These are phyloP conservation scores for Pangasianodon hypophthalmus DNA, from an alignment of 2,113 vertebrate genomes.

Conservation along the genomic window DNA sequence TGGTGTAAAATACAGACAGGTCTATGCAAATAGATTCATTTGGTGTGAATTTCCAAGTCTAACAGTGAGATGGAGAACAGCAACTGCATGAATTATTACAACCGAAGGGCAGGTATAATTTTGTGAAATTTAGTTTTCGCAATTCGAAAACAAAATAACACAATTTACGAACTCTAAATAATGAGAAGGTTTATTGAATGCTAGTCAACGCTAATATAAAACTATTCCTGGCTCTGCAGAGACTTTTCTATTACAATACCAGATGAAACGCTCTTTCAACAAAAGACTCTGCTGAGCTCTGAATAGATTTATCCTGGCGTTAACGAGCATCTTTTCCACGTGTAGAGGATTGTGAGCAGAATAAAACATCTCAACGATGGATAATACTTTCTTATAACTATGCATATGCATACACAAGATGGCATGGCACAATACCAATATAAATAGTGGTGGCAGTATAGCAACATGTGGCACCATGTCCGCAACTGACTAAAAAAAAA, in stretches of 20 bases:
- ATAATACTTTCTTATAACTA: not conserved
- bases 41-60: not conserved
- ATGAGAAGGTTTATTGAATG: not conserved
- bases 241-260: constrained; percentile 22
- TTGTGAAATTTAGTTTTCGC: not conserved
- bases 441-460: not conserved
- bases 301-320: not conserved
- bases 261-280: constrained; percentile 20
- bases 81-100: not conserved
- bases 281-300: not conserved
- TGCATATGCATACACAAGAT: not conserved
- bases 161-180: not conserved
- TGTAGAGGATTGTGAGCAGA: not conserved
- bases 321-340: not conserved
- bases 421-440: not conserved
- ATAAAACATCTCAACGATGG: not conserved
- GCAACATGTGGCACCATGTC: not conserved
- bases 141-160: not conserved
- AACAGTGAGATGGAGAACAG: not conserved
- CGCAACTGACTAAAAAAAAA: not conserved
- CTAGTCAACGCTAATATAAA: not conserved
- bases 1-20: not conserved
- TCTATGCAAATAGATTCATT: not conserved
- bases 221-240: not conserved
- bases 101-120: not conserved